phyloP scores from a whole-genome alignment of 1,140 invertebrate species.

The Branchinecta lindahli region DNA sequence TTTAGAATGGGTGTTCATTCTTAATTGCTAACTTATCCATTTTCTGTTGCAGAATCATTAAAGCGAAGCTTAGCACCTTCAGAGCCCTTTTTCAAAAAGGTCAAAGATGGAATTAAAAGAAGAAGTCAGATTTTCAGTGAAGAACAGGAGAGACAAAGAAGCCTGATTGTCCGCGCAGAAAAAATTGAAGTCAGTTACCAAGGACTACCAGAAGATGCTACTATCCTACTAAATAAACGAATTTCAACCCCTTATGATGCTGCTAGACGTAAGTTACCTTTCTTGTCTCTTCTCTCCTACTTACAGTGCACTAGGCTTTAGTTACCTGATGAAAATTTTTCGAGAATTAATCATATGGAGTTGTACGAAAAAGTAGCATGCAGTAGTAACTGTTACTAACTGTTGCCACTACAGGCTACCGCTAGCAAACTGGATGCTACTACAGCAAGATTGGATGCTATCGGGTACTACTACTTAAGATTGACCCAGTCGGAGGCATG shows the following conservation, averaged over 20 bases:
- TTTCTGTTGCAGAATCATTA: neutral
- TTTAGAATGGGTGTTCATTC: too few relatives aligned
- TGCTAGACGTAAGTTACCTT: constrained; percentile 55
- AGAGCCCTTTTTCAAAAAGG: neutral
- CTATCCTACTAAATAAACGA: constrained; percentile 75
- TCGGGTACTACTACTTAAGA: too few relatives aligned
- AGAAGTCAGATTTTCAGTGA: constrained; percentile 40
- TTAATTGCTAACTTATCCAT: neutral
- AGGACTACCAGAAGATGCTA: constrained; percentile 51
- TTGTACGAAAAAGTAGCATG: too few relatives aligned
- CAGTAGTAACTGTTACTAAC: too few relatives aligned
- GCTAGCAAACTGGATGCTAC: too few relatives aligned
- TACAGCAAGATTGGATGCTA: too few relatives aligned
- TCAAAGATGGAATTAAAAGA: neutral
- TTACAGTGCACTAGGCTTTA: too few relatives aligned
- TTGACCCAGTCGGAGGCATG: too few relatives aligned
- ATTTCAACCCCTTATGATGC: constrained; percentile 85
- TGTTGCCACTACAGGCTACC: too few relatives aligned
- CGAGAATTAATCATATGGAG: too few relatives aligned
- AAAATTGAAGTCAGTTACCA: constrained; percentile 75
- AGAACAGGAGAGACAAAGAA: constrained; percentile 54
- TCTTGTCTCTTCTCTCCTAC: neutral
- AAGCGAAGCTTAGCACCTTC: neutral
- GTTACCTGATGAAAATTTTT: too few relatives aligned
- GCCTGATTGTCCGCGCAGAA: constrained; percentile 61